These are phyloP conservation scores for Melipona beecheii DNA, from an alignment of 2,888 invertebrate species.

Conservation along the genomic window DNA sequence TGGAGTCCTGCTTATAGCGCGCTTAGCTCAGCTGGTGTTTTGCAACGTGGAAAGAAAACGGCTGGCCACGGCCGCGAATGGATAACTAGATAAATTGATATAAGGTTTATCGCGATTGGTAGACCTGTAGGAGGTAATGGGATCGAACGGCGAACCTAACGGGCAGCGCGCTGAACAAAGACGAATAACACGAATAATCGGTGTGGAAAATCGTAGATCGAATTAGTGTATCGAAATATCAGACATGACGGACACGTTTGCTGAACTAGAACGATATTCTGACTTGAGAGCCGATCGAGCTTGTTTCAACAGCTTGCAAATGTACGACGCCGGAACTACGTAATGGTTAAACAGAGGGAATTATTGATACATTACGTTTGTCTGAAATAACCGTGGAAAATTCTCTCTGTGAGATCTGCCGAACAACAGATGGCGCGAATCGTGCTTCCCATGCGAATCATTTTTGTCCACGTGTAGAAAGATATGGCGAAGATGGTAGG, in stretches of 20 bases:
- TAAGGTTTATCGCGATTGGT: conserved; percentile 56
- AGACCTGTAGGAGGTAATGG: conserved; percentile 44
- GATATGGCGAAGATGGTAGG: not conserved
- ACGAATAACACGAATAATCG: not conserved
- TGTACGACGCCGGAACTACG: no score
- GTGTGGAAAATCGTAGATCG: conserved; percentile 7
- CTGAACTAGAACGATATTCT: not conserved
- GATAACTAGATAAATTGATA: conserved; percentile 64
- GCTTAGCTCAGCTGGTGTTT: conserved; percentile 67
- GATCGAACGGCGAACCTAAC: conserved; percentile 40
- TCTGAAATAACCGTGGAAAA: not conserved
- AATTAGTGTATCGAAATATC: not conserved
- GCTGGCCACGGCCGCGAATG: conserved; percentile 50
- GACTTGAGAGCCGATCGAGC: not conserved
- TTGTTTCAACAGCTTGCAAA: no score
- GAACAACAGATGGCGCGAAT: not conserved
- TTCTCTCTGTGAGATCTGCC: not conserved
- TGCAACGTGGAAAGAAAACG: conserved; percentile 60
- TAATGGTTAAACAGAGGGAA: not conserved
- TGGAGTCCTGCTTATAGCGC: conserved; percentile 69
- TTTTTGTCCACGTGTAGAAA: not conserved
- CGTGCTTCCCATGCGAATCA: not conserved
- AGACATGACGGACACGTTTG: not conserved
- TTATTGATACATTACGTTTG: not conserved
- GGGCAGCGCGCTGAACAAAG: not conserved